phyloP scores from a whole-genome alignment of 2,888 invertebrate genomes.

The Phortica magna region DNA sequence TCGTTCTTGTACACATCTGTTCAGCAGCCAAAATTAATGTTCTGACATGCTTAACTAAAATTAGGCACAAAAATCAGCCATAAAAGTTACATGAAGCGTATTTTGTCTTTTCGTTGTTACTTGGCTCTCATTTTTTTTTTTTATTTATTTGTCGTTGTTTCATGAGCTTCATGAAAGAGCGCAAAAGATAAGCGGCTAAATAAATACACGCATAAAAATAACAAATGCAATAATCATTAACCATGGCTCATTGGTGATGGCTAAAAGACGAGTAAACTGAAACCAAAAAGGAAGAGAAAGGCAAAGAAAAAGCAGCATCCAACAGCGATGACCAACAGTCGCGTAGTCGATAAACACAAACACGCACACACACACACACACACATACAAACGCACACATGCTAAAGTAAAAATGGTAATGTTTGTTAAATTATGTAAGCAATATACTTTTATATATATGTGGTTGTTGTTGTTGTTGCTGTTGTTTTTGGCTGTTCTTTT shows the following conservation, averaged over 20 bases:
- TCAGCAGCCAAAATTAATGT: too few species aligned
- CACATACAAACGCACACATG: slow-evolving; percentile 11
- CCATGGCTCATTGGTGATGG: slow-evolving; percentile 58
- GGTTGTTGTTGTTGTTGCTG: slow-evolving; percentile 3
- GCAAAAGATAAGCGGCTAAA: slow-evolving; percentile 49
- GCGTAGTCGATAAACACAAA: slow-evolving; percentile 36
- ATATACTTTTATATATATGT: slow-evolving; percentile 52
- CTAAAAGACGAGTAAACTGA: background rate
- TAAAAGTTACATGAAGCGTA: slow-evolving; percentile 7
- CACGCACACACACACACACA: slow-evolving; percentile 31
- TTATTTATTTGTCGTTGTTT: too few species aligned
- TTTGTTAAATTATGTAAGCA: slow-evolving; percentile 62
- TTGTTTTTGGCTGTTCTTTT: background rate
- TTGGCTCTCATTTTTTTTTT: too few species aligned
- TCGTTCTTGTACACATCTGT: too few species aligned
- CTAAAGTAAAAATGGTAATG: slow-evolving; percentile 57
- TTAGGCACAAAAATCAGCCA: slow-evolving; percentile 6
- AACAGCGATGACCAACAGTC: slow-evolving; percentile 47
- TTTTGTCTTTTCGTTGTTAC: background rate
- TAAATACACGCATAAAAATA: slow-evolving; percentile 60
- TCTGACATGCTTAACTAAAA: background rate
- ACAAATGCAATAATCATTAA: slow-evolving; percentile 66
- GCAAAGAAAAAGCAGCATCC: background rate
- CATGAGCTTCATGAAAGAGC: background rate
- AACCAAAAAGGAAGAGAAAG: too few species aligned